Evolutionary conservation across 1,140 invertebrate genomes (phyloP).

Genomic region (Mactra quadrangularis): DNA sequence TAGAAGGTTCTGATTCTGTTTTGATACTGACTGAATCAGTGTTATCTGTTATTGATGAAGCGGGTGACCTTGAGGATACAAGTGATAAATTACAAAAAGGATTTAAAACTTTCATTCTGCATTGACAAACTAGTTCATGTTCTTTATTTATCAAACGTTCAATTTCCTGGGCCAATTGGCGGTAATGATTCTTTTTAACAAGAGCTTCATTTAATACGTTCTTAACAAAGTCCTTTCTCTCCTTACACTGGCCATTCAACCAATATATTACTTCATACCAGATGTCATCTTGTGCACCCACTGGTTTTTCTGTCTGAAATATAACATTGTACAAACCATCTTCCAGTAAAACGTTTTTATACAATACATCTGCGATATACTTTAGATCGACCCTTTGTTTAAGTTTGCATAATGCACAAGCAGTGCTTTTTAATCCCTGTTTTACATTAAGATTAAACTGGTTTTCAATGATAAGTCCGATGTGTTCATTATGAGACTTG

Average conservation of each 20-base stretch:
- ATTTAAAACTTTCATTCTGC: not conserved
- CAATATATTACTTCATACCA: slow-evolving; percentile 10
- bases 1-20: too few species aligned
- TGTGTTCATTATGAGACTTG: not conserved
- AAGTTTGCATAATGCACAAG: slow-evolving; percentile 3
- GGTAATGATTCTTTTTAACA: not conserved
- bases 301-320: not conserved
- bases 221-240: not conserved
- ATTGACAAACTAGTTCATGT: not conserved
- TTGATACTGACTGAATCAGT: too few species aligned
- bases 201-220: not conserved
- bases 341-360: not conserved
- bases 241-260: not conserved
- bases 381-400: not conserved
- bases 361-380: slow-evolving; percentile 15
- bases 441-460: not conserved
- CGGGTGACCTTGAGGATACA: not conserved
- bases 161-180: not conserved
- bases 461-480: not conserved
- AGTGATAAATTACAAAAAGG: not conserved
- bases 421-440: not conserved
- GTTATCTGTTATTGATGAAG: not conserved
- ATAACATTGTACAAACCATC: slow-evolving; percentile 1
- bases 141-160: not conserved
- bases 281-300: not conserved